Conservation (phyloP, 23 tunicate species). For the Ciona savignyi region DNA sequence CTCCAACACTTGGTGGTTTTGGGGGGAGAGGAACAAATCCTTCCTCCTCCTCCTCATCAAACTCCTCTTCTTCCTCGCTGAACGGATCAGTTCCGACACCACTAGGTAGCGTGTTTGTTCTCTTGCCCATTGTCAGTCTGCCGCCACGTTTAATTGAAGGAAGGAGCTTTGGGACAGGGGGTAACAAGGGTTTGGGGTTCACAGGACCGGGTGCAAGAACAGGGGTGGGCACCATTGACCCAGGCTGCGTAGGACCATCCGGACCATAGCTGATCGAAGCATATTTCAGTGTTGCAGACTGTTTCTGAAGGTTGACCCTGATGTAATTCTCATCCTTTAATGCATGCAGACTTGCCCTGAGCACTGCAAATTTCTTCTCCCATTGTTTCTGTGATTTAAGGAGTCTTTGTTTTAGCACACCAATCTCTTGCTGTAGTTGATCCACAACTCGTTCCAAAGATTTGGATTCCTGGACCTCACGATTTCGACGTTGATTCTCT, state of each 20-base stretch:
- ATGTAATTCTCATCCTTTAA: constrained; percentile 88
- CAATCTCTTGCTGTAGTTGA: constrained; percentile 54
- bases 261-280: constrained; percentile 87
- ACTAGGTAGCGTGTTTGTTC: constrained; percentile 72
- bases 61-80: constrained; percentile 33
- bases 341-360: constrained; percentile 88
- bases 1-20: constrained; percentile 43
- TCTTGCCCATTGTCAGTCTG: constrained; percentile 7
- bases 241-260: constrained; percentile 19
- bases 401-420: constrained; percentile 29
- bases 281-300: constrained; percentile 72
- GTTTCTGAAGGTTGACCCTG: constrained; percentile 73
- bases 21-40: constrained; percentile 51
- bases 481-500: constrained; percentile 13
- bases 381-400: constrained; percentile 61
- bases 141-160: constrained; percentile 28
- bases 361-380: constrained; percentile 83
- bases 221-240: not conserved
- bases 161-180: constrained; percentile 20
- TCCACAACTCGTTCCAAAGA: constrained; percentile 32
- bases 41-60: constrained; percentile 29
- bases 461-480: constrained; percentile 23
- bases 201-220: constrained; percentile 9
- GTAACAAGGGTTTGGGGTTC: constrained; percentile 14
- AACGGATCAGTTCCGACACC: constrained; percentile 72